These are phyloP conservation scores for Calephelis perditalis DNA, from an alignment of 2,888 invertebrate genomes.

Conservation along the genomic window DNA sequence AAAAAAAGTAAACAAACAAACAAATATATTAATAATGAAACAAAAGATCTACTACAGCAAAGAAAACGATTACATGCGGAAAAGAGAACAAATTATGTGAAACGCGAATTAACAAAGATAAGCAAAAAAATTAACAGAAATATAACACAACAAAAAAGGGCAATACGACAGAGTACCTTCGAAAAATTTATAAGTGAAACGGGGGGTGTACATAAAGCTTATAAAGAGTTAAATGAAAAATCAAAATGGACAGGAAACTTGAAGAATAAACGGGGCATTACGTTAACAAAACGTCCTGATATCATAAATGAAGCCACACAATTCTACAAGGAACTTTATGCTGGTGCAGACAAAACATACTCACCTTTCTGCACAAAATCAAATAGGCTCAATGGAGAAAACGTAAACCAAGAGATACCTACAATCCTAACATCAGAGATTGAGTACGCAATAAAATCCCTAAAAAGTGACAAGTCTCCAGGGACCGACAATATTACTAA, in stretches of 20 bases:
- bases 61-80: slow-evolving; percentile 14
- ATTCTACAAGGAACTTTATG: no score
- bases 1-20: neutral
- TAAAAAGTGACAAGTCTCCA: no score
- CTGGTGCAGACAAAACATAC: no score
- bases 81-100: slow-evolving; percentile 18
- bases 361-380: no score
- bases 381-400: no score
- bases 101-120: slow-evolving; percentile 17
- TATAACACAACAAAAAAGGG: slow-evolving; percentile 17
- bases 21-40: neutral
- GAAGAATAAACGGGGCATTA: slow-evolving; percentile 20
- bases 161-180: slow-evolving; percentile 16
- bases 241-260: slow-evolving; percentile 5
- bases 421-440: no score
- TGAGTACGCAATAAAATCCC: no score
- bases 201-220: slow-evolving; percentile 21
- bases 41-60: slow-evolving; percentile 5
- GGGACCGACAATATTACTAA: no score
- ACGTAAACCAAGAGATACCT: no score
- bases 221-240: slow-evolving; percentile 19
- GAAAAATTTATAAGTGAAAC: slow-evolving; percentile 19
- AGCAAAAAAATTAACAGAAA: slow-evolving; percentile 22
- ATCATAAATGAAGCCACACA: slow-evolving; percentile 25
- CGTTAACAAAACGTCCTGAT: slow-evolving; percentile 19